Base-by-base conservation (phyloP, 2,888 invertebrate species). In the Eupithecia subfuscata region DNA sequence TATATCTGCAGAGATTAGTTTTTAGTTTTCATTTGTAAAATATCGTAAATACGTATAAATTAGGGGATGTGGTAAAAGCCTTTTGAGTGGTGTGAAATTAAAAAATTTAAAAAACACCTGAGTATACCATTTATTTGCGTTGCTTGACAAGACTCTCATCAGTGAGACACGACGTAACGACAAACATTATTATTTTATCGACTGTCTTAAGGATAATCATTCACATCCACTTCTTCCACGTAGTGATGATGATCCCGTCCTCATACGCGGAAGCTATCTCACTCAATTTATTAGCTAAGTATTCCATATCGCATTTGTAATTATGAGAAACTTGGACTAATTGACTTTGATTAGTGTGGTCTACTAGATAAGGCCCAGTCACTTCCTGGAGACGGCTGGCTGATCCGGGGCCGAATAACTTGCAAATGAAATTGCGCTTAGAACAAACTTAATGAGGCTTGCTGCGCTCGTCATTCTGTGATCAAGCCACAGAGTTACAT, bases 271-370 rank as follows among this genome's bases (percentile, higher is more conserved):
- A 75, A 71, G 52, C 12, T 30, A 69, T 68, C 67, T 45, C 68
- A 45, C 48, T 45, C 48, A 25, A 68, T 68, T n/a, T 68, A 68
- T n/a, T 43, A 68, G 18, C 22, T 60, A 63, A 70, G 22, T 45
- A 68, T 45, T 63, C 68, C 70, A 71, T 71, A 70, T 63, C 73
- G 73, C 75, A 60, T 73, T 70, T n/a, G n/a, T n/a, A 76, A 67
- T 73, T 70, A 76, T 37, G 64, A 67, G 72, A 65, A 56, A 70
- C 70, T 34, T 73, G 56, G n/a, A 75, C 75, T 76, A 76, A 76
- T 76, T 76, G 75, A 52, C 75, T 70, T 75, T 72, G 72, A 75
- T 75, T 75, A 75, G 64, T 60, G 71, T 48, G 48, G 56, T 68
- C 60, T 45, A n/a, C 71, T 60, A 72, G 75, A 70, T 72, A 76